Conservation (phyloP, 2,888 invertebrate genomes). For the Nymphalis polychloros region DNA sequence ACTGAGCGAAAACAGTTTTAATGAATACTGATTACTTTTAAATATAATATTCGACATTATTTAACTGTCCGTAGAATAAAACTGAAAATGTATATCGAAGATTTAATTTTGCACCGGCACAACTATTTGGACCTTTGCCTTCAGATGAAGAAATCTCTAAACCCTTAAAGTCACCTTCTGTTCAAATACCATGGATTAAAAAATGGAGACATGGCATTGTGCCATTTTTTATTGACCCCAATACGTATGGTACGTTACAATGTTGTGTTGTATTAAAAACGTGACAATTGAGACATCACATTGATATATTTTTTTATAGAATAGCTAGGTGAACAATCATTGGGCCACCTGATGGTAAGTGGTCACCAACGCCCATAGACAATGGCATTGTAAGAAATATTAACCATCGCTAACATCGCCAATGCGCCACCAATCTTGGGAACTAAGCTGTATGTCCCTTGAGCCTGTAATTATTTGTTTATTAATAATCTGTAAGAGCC, state of each 20-base stretch:
- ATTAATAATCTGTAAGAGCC: no score
- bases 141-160: conserved; percentile 5
- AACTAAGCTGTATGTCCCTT: no score
- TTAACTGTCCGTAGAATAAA: conserved; percentile 28
- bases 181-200: conserved; percentile 47
- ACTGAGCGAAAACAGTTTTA: no score
- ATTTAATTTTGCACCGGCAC: conserved; percentile 57
- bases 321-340: not conserved
- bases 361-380: no score
- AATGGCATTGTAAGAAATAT: no score
- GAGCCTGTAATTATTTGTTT: no score
- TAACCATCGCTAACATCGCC: no score
- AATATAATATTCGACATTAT: not conserved
- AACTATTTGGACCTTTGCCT: conserved; percentile 42
- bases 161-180: not conserved
- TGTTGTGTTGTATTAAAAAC: not conserved
- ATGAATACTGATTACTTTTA: no score
- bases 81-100: conserved; percentile 46
- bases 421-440: no score
- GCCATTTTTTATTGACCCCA: conserved; percentile 69
- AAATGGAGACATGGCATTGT: conserved; percentile 64
- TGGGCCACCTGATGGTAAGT: no score
- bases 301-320: no score
- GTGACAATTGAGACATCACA: not conserved
- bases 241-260: conserved; percentile 60